Evolutionary conservation across 2,113 vertebrate species (phyloP).

Genomic region (Platanista minor): DNA sequence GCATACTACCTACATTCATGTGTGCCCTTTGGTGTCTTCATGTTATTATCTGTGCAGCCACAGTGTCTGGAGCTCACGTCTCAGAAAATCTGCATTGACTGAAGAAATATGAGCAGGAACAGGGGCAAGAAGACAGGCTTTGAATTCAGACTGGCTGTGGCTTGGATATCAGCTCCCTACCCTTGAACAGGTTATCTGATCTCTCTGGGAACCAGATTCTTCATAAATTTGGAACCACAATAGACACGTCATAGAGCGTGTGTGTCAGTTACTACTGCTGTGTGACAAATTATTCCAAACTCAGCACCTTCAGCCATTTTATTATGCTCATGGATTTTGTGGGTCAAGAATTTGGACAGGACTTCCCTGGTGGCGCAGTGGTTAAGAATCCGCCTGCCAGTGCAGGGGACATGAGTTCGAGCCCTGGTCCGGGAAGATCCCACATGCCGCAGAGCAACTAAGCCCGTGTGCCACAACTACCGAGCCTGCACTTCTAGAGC

Average conservation of each 20-base stretch:
- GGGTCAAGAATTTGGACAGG: background rate
- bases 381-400: too few species aligned
- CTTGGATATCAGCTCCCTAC: background rate
- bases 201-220: background rate
- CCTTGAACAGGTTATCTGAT: background rate
- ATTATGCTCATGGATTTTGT: background rate
- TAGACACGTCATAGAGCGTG: background rate
- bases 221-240: background rate
- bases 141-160: background rate
- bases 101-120: background rate
- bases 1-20: background rate
- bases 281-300: background rate
- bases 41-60: background rate
- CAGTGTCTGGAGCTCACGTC: background rate
- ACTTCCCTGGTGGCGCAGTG: too few species aligned
- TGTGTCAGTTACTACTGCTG: background rate
- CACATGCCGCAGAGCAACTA: too few species aligned
- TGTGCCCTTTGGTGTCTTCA: background rate
- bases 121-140: background rate
- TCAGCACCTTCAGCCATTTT: background rate
- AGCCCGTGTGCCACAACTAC: too few species aligned
- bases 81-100: constrained; percentile 1
- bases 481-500: too few species aligned
- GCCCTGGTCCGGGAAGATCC: too few species aligned
- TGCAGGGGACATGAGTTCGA: too few species aligned